Evolutionary conservation across 2,888 invertebrate species (phyloP).

Genomic region (Lasius fuliginosus): DNA sequence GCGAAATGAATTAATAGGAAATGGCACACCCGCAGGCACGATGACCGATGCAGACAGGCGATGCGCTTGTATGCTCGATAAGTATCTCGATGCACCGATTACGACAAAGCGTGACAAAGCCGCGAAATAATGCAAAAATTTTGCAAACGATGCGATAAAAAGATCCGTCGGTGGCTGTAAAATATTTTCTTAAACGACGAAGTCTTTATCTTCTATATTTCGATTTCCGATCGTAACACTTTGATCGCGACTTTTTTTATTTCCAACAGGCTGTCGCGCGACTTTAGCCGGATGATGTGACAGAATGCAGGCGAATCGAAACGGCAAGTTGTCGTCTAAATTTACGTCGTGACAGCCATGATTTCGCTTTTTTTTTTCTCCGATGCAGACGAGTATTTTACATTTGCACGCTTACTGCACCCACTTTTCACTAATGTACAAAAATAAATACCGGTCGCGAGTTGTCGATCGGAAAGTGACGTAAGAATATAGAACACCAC

Average conservation of each 20-base stretch:
- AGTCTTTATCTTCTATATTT: not conserved
- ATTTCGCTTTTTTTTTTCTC: constrained; percentile 52
- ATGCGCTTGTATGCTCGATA: constrained; percentile 58
- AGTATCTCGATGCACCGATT: constrained; percentile 55
- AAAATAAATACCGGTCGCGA: constrained; percentile 11
- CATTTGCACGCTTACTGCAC: constrained; percentile 10
- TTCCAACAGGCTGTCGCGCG: not conserved
- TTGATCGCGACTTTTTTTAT: not conserved
- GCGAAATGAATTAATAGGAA: constrained; percentile 67
- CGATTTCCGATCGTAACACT: not conserved
- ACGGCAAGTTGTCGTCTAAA: constrained; percentile 57
- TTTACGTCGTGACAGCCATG: constrained; percentile 65
- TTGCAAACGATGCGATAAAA: not conserved
- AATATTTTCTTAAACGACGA: not conserved
- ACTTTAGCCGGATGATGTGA: not conserved
- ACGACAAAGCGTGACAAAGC: constrained; percentile 4
- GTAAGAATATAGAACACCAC: not conserved
- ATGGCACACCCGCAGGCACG: constrained; percentile 61
- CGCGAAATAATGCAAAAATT: not conserved
- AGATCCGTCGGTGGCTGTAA: not conserved
- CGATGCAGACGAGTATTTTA: constrained; percentile 11
- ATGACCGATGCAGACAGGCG: constrained; percentile 30
- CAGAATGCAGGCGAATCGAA: constrained; percentile 18
- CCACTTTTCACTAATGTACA: constrained; percentile 15
- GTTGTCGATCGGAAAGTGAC: not conserved